Base-by-base conservation (phyloP, 1,140 invertebrate genomes). In the Brachionus plicatilis region DNA sequence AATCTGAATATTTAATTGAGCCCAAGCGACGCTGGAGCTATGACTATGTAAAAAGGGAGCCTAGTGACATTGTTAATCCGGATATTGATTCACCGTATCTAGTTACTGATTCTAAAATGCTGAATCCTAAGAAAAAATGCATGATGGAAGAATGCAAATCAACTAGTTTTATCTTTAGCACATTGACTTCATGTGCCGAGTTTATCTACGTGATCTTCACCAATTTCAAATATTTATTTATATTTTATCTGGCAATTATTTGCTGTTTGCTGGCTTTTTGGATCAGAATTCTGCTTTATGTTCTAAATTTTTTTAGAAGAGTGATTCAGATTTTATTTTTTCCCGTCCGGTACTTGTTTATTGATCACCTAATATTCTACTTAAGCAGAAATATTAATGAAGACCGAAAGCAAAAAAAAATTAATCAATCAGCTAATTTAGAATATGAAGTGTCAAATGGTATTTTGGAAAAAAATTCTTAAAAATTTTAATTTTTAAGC, bases 141-240 rank as follows among this genome's bases (percentile, higher is more conserved):
- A 20, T 12, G 27, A 24, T 50, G 11, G 24, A 47, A 24, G 43
- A 76, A 76, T 24, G 47, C 12, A 45, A 53, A 43, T 4, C 68
- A 17, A 41, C 14, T 29, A 76, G 17, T 50, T 20, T 50, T 24
- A 76, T 76, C 9, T 76, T 76, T 76, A 50, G 12, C 43, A 14
- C 20, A 24, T 76, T 76, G 12, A 50, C 72, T 8, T 50, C 45
- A 0, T 45, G 50, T 9, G 72, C 72, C 2, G 17, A 76, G 27
- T 12, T 76, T 50, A 20, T 76, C 43, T 76, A 76, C 50, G 43
- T 76, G 2, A 27, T 76, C 12, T 50, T 76, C 6, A 76, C 72
- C 6, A 76, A 76, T 76, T 76, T 76, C 14, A 76, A 76, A 47
- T 76, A 76, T 50, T 50, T 72, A 43, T 72, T 72, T 43, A 72